A percentile compares a stretch with the other conserved stretches of the same genome.
Evolutionary conservation across 2,113 vertebrate genomes (phyloP).

Genomic region (Lamprotornis superbus): DNA sequence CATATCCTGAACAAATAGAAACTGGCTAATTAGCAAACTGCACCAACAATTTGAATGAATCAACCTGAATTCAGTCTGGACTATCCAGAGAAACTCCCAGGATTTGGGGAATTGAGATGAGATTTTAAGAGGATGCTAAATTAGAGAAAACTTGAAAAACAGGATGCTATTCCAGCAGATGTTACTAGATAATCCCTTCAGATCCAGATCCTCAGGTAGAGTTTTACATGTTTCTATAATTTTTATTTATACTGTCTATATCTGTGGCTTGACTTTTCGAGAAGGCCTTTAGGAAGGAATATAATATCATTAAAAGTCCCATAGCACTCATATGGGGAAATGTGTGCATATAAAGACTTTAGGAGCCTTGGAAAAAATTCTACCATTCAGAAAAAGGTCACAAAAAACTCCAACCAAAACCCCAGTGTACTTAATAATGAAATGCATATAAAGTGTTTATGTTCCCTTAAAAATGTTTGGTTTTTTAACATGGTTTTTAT

Average conservation of each 20-base stretch:
- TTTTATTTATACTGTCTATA: not conserved
- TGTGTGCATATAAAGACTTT: not conserved
- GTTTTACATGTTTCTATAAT: not conserved
- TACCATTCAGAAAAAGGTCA: rapidly evolving
- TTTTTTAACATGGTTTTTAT: not conserved
- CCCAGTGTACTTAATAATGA: not conserved
- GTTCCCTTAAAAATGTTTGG: not conserved
- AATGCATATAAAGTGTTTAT: not conserved
- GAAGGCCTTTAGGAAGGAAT: not conserved
- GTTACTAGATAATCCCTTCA: not conserved
- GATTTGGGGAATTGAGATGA: not conserved
- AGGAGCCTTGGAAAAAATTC: not conserved
- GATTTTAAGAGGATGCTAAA: not conserved
- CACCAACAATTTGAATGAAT: not conserved
- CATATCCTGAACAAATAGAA: not conserved
- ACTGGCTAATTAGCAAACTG: not conserved
- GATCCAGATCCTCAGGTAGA: not conserved
- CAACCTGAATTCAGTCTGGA: not conserved
- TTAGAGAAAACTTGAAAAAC: not conserved
- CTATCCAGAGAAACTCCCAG: not conserved
- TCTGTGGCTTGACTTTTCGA: not conserved
- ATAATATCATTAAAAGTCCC: not conserved
- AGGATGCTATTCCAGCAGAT: not conserved
- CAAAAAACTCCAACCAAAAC: not conserved
- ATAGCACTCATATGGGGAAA: not conserved